Evolutionary conservation across 2,113 vertebrate species (phyloP), one percentile per base, ranked within the genome.

Genomic region (Patagioenas fasciata): DNA sequence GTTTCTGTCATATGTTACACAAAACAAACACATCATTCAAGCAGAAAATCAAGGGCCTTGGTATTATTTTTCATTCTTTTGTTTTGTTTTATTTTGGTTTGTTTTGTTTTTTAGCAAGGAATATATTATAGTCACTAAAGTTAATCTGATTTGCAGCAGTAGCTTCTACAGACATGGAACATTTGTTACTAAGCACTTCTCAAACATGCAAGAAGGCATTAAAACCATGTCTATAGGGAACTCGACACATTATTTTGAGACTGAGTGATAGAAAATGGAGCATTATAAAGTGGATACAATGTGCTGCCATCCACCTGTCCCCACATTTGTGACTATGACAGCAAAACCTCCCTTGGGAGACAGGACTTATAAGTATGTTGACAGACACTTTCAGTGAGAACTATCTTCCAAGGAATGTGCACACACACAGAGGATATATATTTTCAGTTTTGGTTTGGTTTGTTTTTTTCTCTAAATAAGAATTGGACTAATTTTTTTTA

Each of bases 361-460:
- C 0, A 62, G 24, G 10, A 23, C 8, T 38, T 62, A 3, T 4
- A 57, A 26, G n/a, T 70, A 12, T 38, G 26, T 31, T 73, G 6
- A 6, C 15, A 84, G n/a, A 48, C 6, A 73, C 4, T 17, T 64
- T 75, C 8, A 53, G 11, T 47, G 28, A 67, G 20, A 80, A 75
- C 26, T 47, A 47, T 34, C 16, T 80, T 57, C 36, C 1, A 0
- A 70, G 29, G 7, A 64, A 74, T 57, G 6, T 16, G 38, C 5
- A 31, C 23, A 50, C 42, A n/a, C 11, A 23, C 44, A 28, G 1
- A 42, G 19, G 6, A 2, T 50, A 36, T 29, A 64, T 0, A 1
- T 40, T 53, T 53, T 53, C 26, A 15, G 14, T 21, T 36, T 53
- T 19, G 44, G 44, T 47, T 47, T 47, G 44, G 44, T 47, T 47